Conservation (phyloP, 2,888 invertebrate genomes). For the Apocheima hispidaria region DNA sequence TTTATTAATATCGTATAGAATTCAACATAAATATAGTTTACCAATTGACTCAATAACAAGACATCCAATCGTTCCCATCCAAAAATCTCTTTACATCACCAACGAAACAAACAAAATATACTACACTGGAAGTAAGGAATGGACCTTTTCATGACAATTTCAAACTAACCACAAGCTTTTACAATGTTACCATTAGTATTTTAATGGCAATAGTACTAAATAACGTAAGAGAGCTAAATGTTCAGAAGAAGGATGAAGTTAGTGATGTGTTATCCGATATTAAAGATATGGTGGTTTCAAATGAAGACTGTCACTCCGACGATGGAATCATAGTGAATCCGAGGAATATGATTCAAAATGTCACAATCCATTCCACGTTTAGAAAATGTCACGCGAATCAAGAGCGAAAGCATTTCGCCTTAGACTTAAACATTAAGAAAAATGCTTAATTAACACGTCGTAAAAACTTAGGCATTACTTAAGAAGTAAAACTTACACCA, state of each 20-base stretch:
- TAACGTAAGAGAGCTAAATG: slow-evolving; percentile 24
- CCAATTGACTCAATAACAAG: slow-evolving; percentile 37
- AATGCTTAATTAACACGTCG: slow-evolving; percentile 79
- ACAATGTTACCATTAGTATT: slow-evolving; percentile 4
- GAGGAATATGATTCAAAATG: slow-evolving; percentile 29
- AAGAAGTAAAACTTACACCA: slow-evolving; percentile 75
- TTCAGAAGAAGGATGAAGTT: slow-evolving; percentile 6
- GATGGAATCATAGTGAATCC: slow-evolving; percentile 3
- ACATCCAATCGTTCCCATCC: slow-evolving; percentile 60
- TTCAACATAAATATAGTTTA: slow-evolving; percentile 17
- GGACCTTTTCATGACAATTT: slow-evolving; percentile 42
- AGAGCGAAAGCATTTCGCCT: slow-evolving; percentile 70
- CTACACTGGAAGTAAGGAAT: slow-evolving; percentile 67
- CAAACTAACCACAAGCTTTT: slow-evolving; percentile 24
- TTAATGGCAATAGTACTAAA: slow-evolving; percentile 17
- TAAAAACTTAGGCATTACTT: slow-evolving; percentile 84
- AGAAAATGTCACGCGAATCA: slow-evolving; percentile 33
- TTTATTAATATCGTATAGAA: neutral
- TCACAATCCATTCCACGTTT: slow-evolving; percentile 41
- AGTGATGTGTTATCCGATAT: neutral
- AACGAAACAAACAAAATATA: slow-evolving; percentile 65
- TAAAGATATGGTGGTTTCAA: slow-evolving; percentile 5
- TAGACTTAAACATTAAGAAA: slow-evolving; percentile 78
- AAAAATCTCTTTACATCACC: slow-evolving; percentile 61
- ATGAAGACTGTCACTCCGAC: slow-evolving; percentile 8